phyloP scores from a whole-genome alignment of 1,140 invertebrate species.

The Euura saliciscinereae region DNA sequence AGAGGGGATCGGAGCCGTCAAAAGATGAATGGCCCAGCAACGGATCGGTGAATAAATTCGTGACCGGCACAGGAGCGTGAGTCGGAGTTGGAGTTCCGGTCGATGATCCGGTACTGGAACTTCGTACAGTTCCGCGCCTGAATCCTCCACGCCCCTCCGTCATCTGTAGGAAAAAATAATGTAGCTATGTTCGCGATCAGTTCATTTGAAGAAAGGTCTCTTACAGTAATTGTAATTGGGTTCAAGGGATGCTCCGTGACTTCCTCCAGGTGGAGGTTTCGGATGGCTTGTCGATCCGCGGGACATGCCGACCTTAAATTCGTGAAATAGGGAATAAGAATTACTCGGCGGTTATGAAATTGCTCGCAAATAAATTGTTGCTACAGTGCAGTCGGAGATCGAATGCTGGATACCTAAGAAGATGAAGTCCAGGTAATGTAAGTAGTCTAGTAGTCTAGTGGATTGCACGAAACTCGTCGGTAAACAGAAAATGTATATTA shows the following conservation, averaged over 20 bases:
- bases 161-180: conserved; percentile 42
- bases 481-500: too few species aligned
- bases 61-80: conserved; percentile 51
- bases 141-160: conserved; percentile 57
- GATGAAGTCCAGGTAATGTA: too few species aligned
- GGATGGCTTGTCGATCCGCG: conserved; percentile 21
- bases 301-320: conserved; percentile 23
- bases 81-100: conserved; percentile 60
- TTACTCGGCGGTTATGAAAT: too few species aligned
- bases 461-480: too few species aligned
- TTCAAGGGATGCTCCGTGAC: conserved; percentile 64
- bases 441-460: too few species aligned
- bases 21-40: conserved; percentile 59
- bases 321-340: too few species aligned
- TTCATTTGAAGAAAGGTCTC: conserved; percentile 18
- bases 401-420: too few species aligned
- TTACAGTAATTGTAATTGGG: conserved; percentile 57
- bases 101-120: conserved; percentile 52
- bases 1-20: conserved; percentile 77
- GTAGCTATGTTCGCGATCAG: conserved; percentile 12
- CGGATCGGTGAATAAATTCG: conserved; percentile 64
- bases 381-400: too few species aligned
- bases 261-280: conserved; percentile 35
- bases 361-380: too few species aligned
- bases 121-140: conserved; percentile 55